Conservation (phyloP, 2,888 invertebrate species). For the Rhingia rostrata region DNA sequence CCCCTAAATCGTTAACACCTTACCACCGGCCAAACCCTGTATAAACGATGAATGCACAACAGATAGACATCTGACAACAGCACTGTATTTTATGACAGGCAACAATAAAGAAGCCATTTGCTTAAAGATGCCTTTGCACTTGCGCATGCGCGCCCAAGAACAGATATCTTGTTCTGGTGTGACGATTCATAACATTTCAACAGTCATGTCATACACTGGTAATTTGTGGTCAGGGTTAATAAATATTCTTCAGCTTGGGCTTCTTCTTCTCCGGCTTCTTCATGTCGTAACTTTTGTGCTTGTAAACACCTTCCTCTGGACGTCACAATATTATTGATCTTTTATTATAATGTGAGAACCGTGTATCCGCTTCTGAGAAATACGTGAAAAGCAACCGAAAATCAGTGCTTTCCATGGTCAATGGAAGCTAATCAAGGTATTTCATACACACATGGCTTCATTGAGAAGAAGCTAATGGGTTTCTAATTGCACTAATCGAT, state of each 20-base stretch:
- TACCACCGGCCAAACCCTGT: constrained; percentile 11
- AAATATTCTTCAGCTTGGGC: constrained; percentile 44
- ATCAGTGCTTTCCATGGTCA: not conserved
- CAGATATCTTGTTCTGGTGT: constrained; percentile 32
- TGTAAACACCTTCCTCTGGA: constrained; percentile 30
- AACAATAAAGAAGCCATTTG: constrained; percentile 49
- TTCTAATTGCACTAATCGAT: constrained; percentile 19
- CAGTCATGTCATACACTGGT: constrained; percentile 60
- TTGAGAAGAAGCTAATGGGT: constrained; percentile 8
- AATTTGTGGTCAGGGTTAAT: constrained; percentile 63
- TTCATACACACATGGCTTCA: not conserved
- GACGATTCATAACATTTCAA: constrained; percentile 50
- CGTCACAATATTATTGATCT: constrained; percentile 37
- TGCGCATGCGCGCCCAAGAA: constrained; percentile 22
- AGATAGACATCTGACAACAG: constrained; percentile 50
- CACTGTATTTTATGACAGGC: constrained; percentile 49
- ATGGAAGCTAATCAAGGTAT: constrained; percentile 1
- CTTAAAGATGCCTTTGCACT: constrained; percentile 36
- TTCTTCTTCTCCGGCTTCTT: constrained; percentile 11
- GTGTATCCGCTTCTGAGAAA: constrained; percentile 24
- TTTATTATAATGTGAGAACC: constrained; percentile 20
- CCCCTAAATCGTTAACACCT: constrained; percentile 48
- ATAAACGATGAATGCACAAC: constrained; percentile 35
- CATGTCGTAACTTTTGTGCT: constrained; percentile 24
- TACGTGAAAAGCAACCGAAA: not conserved